Conservation (phyloP, 2,113 vertebrate species). For the Crocuta crocuta region DNA sequence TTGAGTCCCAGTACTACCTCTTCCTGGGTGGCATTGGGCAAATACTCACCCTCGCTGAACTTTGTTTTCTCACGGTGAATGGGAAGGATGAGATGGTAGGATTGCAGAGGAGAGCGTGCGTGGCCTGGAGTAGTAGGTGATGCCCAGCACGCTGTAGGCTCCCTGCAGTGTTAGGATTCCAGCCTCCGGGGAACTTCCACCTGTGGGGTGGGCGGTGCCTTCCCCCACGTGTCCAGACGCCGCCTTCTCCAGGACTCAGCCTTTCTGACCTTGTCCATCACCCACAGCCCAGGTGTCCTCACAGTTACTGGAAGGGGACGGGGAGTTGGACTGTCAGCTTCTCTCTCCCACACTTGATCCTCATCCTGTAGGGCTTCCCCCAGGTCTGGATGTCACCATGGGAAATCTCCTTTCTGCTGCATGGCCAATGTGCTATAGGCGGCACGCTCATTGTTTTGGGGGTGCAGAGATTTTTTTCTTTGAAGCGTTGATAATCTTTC, state of each 20-base stretch:
- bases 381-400: background rate
- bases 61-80: background rate
- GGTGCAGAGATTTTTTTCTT: background rate
- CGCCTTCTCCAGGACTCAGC: background rate
- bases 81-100: rapidly evolving
- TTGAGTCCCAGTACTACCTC: no score
- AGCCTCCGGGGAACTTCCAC: background rate
- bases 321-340: background rate
- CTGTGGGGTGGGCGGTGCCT: background rate
- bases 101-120: background rate
- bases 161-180: rapidly evolving
- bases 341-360: background rate
- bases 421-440: background rate
- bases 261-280: rapidly evolving
- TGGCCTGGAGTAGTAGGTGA: background rate
- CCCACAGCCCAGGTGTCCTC: background rate
- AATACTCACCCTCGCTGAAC: background rate
- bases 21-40: background rate
- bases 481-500: background rate
- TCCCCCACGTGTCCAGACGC: background rate
- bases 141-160: rapidly evolving
- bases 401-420: background rate
- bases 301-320: background rate
- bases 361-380: rapidly evolving
- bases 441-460: rapidly evolving